phyloP scores from a whole-genome alignment of 2,113 vertebrate genomes.

The Neolamprologus kungweensis region DNA sequence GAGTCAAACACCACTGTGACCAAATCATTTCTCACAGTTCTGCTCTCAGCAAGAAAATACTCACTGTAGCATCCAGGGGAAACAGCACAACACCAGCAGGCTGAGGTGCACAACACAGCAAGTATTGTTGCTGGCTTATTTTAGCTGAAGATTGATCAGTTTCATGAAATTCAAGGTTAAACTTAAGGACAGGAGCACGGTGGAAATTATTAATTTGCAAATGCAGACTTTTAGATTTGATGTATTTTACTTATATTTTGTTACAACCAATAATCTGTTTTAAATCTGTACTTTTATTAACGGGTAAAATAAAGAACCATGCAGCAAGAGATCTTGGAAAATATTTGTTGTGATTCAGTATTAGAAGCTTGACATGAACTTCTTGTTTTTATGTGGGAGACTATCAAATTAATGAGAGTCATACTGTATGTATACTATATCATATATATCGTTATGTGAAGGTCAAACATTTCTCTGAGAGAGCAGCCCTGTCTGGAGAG shows the following conservation, averaged over 20 bases:
- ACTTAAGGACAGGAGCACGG: background rate
- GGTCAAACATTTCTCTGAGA: slow-evolving; percentile 12
- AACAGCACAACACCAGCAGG: background rate
- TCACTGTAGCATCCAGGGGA: background rate
- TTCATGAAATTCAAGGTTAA: background rate
- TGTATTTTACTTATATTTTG: background rate
- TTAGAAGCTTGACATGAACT: background rate
- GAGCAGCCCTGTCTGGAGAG: background rate
- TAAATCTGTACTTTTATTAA: background rate
- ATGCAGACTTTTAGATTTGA: background rate
- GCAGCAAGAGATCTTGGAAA: background rate
- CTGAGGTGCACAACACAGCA: background rate
- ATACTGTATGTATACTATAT: background rate
- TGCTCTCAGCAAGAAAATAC: background rate
- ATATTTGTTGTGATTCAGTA: background rate
- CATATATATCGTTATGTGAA: slow-evolving; percentile 4
- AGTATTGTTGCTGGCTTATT: background rate
- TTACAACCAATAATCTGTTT: background rate
- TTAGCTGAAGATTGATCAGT: background rate
- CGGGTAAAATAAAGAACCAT: background rate
- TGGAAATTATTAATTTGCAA: background rate
- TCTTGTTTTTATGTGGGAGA: background rate
- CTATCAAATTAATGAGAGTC: background rate
- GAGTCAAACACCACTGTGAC: background rate
- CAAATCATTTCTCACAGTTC: background rate